These are phyloP conservation scores for Scaptomyza tumidula DNA, from an alignment of 2,888 invertebrate species.

Conservation along the genomic window DNA sequence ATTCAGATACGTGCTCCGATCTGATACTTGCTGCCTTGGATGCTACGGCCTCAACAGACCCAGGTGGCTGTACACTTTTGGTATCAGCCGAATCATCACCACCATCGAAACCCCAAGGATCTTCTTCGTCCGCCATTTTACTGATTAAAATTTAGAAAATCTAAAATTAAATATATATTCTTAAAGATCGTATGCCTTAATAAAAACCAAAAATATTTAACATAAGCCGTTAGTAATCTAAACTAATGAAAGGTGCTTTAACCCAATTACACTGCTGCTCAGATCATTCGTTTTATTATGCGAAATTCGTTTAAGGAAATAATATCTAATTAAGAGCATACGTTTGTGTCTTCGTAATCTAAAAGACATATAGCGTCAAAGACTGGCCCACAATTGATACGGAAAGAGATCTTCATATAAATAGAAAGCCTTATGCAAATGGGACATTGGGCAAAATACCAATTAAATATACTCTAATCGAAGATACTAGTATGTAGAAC, in stretches of 20 bases:
- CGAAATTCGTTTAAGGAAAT: neutral
- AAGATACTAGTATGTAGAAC: conserved; percentile 1
- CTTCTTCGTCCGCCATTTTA: conserved; percentile 85
- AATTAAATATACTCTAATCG: conserved; percentile 5
- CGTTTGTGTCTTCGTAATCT: conserved; percentile 17
- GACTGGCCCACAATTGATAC: conserved; percentile 4
- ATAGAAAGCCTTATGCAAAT: conserved; percentile 7
- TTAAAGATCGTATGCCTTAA: neutral
- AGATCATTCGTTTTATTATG: too few species aligned
- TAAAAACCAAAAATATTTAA: neutral
- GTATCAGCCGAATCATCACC: conserved; percentile 65
- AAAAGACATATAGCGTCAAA: conserved; percentile 5
- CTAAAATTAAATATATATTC: neutral
- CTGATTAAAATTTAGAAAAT: conserved; percentile 9
- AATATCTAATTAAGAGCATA: conserved; percentile 4
- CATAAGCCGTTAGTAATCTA: neutral
- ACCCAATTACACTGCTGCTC: neutral
- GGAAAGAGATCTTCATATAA: conserved; percentile 1
- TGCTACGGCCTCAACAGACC: conserved; percentile 59
- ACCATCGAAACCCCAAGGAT: conserved; percentile 86
- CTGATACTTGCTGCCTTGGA: conserved; percentile 83
- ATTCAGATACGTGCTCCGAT: conserved; percentile 61
- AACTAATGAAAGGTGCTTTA: neutral
- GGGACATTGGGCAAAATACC: conserved; percentile 12
- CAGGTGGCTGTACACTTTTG: conserved; percentile 53